Base-by-base conservation (phyloP, 2,888 invertebrate genomes). In the Conops quadrifasciatus region DNA sequence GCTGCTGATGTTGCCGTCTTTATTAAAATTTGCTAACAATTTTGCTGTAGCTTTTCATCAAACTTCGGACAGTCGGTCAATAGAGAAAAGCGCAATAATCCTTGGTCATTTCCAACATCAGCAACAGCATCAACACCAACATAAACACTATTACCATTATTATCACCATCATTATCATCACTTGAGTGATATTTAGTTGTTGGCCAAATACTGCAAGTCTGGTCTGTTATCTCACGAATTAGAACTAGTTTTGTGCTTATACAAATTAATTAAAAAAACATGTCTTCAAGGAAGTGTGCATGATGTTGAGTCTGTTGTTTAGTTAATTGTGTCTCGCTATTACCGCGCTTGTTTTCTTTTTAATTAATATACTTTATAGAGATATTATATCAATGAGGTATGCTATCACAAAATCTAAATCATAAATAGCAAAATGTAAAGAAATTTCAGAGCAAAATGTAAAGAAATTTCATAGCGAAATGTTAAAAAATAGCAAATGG, bases 11-110 rank as follows among this genome's bases (percentile, higher is more conserved):
- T 36, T 36, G 9, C 9, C 36, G 4, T 36, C 5, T 36, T 4
- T 36, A 36, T 36, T 36, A 7, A 7, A 63, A n/a, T 28, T 51
- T n/a, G 28, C 26, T 24, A 45, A 51, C 67, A 43, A 56, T 30
- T 24, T 45, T 16, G 16, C 13, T 13, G 9, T 28, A 26, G 66
- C 36, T 43, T 1, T 51, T 16, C 65, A 65, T 30, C 43, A 58
- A 67, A 67, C 45, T 58, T 63, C 56, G 67, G 67, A 56, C 67
- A 67, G 36, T 51, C 21, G 51, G 51, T 49, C n/a, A 56, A 19
- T 19, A 36, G 30, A n/a, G 13, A 36, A 30, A 9, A 60, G 16
- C 36, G 30, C 28, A 60, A 60, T 36, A 28, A 5, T 26, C 2
- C 59, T 5, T 11, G 5, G 16, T 51, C n/a, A 51, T 21, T 51